phyloP scores from a whole-genome alignment of 2,888 invertebrate species.

The Ferdinandea cuprea region DNA sequence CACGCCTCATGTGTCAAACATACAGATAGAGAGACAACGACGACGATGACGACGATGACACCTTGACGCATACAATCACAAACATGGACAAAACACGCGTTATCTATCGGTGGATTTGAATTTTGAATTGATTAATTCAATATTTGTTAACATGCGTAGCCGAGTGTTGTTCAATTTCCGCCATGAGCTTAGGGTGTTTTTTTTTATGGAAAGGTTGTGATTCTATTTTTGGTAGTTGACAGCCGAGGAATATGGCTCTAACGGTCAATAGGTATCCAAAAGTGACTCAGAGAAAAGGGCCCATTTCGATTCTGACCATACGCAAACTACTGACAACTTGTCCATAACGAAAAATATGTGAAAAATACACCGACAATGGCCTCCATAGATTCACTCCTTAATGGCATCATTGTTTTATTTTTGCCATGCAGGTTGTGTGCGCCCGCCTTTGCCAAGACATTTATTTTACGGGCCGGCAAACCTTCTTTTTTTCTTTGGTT shows the following conservation, averaged over 20 bases:
- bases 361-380: slow-evolving; percentile 40
- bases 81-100: slow-evolving; percentile 20
- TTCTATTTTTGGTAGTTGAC: slow-evolving; percentile 48
- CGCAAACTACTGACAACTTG: slow-evolving; percentile 29
- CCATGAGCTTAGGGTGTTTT: slow-evolving; percentile 9
- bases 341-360: no score
- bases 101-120: slow-evolving; percentile 20
- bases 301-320: slow-evolving; percentile 38
- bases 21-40: no score
- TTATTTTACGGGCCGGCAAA: slow-evolving; percentile 68
- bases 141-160: slow-evolving; percentile 58
- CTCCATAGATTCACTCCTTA: slow-evolving; percentile 33
- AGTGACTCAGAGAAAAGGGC: slow-evolving; percentile 27
- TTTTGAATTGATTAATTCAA: slow-evolving; percentile 53
- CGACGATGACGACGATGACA: no score
- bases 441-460: slow-evolving; percentile 30
- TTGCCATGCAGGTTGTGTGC: slow-evolving; percentile 34
- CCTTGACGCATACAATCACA: slow-evolving; percentile 52
- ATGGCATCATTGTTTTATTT: slow-evolving; percentile 71
- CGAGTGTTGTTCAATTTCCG: slow-evolving; percentile 50
- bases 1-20: slow-evolving; percentile 25
- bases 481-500: slow-evolving; percentile 62
- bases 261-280: slow-evolving; percentile 47
- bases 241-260: slow-evolving; percentile 2
- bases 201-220: slow-evolving; percentile 1